A percentile compares a stretch with the other conserved stretches of the same genome.
Evolutionary conservation across 37 sponge, comb jelly and placozoan genomes (phyloP).

Genomic region (Diacarnus erythraeanus): DNA sequence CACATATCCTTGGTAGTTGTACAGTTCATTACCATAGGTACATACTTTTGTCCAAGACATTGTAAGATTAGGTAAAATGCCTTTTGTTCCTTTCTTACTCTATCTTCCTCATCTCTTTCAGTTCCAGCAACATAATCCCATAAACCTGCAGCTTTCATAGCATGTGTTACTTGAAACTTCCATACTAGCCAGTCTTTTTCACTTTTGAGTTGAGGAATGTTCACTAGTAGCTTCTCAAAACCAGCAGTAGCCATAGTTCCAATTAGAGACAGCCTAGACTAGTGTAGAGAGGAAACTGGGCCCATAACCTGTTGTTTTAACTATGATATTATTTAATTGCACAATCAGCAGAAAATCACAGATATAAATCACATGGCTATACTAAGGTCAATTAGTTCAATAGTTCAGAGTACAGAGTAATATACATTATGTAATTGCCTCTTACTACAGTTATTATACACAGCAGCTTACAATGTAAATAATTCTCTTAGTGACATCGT

Average conservation of each 20-base stretch:
- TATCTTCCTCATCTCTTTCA: not conserved
- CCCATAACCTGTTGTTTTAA: constrained; percentile 21
- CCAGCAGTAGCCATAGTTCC: not conserved
- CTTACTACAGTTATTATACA: too few species aligned
- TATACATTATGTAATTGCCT: too few species aligned
- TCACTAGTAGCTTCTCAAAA: constrained; percentile 11
- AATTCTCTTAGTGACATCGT: too few species aligned
- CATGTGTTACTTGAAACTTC: constrained; percentile 19
- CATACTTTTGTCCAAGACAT: constrained; percentile 29
- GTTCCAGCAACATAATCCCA: constrained; percentile 15
- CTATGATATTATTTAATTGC: too few species aligned
- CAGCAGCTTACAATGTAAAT: too few species aligned
- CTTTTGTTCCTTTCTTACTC: constrained; percentile 6
- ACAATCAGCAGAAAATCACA: too few species aligned
- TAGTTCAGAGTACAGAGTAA: too few species aligned
- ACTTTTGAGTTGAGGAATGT: constrained; percentile 22
- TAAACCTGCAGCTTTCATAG: constrained; percentile 7
- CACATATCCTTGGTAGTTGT: constrained; percentile 15
- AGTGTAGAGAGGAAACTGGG: not conserved
- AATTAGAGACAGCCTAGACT: not conserved
- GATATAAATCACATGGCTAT: too few species aligned
- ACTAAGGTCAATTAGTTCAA: too few species aligned
- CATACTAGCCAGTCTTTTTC: constrained; percentile 18
- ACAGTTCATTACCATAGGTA: constrained; percentile 24
- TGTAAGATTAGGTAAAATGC: constrained; percentile 28